Evolutionary conservation across 2,888 invertebrate genomes (phyloP), one percentile per base, ranked within the genome.

Genomic region (Orthosia gracilis): DNA sequence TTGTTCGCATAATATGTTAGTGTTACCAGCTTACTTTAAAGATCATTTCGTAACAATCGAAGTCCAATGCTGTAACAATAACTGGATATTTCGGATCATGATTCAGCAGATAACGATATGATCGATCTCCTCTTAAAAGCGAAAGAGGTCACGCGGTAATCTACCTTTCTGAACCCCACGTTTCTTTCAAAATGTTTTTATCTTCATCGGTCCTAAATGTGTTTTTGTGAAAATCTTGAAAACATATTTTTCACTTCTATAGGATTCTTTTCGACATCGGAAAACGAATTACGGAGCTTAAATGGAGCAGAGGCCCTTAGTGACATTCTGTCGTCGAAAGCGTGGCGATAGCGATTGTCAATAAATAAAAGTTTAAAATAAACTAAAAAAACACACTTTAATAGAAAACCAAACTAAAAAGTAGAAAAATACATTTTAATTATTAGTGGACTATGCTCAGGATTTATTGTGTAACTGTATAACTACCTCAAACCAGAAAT

Each of bases 141-240:
- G 31, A 65, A 79, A 73, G 73, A 65, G 73, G 73, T 73, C 75
- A 77, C 70, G 66, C 68, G 23, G 26, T 80, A 69, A 73, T 73
- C 66, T 67, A 66, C 69, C 40, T 69, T 47, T 58, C 70, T 49
- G 47, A 50, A 17, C 50, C 66, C 55, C 55, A 66, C 77, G 65
- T 58, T 75, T 80, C 82, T 80, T 80, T 72, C 58, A 62, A 67
- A 70, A 68, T 85, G 76, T 84, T 88, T 85, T 87, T 74, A 80
- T 82, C 75, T 78, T 73, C 66, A 59, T 47, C 65, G 63, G 45
- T 57, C 63, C 76, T 80, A 74, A 85, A 81, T 72, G 80, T 87
- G 83, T 88, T 87, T 85, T 85, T 73, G 72, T 70, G 64, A 69
- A 77, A 77, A 65, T 75, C 74, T 72, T 63, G 50, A 69, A 82